phyloP scores from a whole-genome alignment of 2,888 invertebrate species.

The Heliconius ismenius region DNA sequence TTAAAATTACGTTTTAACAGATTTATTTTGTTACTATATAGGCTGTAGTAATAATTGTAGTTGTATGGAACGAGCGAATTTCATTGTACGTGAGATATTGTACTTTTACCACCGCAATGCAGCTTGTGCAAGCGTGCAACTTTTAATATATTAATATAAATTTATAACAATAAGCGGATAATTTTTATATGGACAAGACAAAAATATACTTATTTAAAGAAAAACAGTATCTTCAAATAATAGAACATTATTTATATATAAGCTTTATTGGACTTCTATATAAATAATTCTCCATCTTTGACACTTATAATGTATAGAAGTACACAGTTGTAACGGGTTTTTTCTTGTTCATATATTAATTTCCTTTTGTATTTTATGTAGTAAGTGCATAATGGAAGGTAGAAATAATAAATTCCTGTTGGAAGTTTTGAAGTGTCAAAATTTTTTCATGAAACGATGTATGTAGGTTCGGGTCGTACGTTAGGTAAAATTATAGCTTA shows the following conservation, averaged over 20 bases:
- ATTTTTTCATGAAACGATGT: constrained; percentile 65
- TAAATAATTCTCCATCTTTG: neutral
- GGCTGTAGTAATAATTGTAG: constrained; percentile 59
- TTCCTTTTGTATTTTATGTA: constrained; percentile 55
- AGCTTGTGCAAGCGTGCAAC: constrained; percentile 76
- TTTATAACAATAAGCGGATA: constrained; percentile 55
- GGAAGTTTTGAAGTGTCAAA: constrained; percentile 77
- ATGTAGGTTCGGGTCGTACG: constrained; percentile 66
- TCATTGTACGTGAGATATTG: constrained; percentile 64
- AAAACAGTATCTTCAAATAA: neutral
- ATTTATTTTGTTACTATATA: constrained; percentile 66
- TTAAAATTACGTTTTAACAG: constrained; percentile 74
- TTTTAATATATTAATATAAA: constrained; percentile 64
- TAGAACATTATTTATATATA: constrained; percentile 1
- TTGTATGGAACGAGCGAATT: constrained; percentile 73
- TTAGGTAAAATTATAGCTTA: constrained; percentile 80
- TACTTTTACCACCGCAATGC: constrained; percentile 72
- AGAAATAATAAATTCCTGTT: constrained; percentile 63
- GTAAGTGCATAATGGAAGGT: constrained; percentile 70
- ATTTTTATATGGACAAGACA: constrained; percentile 54
- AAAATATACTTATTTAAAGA: constrained; percentile 41
- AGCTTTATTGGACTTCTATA: neutral
- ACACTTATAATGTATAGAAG: neutral
- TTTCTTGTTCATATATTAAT: constrained; percentile 40
- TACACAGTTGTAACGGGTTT: neutral